Evolutionary conservation across 2,888 invertebrate species (phyloP), one percentile per base, ranked within the genome.

Genomic region (Zygaena filipendulae): DNA sequence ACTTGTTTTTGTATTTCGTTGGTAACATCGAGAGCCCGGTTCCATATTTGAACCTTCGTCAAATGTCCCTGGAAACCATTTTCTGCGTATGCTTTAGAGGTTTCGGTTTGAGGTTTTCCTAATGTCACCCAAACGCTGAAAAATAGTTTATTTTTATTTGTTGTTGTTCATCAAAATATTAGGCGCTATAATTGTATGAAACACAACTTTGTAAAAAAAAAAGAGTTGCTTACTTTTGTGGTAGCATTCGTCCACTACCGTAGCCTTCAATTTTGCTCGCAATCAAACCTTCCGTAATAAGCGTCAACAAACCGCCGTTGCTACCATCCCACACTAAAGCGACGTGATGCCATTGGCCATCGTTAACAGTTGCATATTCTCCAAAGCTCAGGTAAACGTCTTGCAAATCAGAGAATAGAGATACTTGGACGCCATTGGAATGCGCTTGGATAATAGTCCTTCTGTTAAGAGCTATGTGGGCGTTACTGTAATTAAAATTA

Each of bases 301-400:
- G 82, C 30, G 92, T 92, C 23, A 97, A 74, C 58, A 91, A 89
- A 11, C 95, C 95, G 3, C 91, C 90, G 30, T 88, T 87, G 33
- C 83, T 84, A 20, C 95, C 93, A 52, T 94, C 91, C 96, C 97
- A 97, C n/a, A 95, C 90, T 28, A 97, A 83, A 20, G 95, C 94
- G 14, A 96, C 87, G 52, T 96, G 95, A 77, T 97, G 96, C 97
- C 97, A 97, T 56, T 94, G 94, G 3, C 95, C 96, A 53, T 97
- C 96, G 53, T 96, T 97, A 11, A 97, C 89, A 0, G 94, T 94
- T 1, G 95, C 92, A 48, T 92, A 95, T 66, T 94, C 92, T 28
- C 92, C 86, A 68, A 95, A 95, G 44, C 93, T 91, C 21, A 95
- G 72, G 70, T 95, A 95, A 1, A 93, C 91, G 51, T 95, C 94